Base-by-base conservation (phyloP, 1,140 invertebrate genomes). In the Chrysomallon squamiferum region DNA sequence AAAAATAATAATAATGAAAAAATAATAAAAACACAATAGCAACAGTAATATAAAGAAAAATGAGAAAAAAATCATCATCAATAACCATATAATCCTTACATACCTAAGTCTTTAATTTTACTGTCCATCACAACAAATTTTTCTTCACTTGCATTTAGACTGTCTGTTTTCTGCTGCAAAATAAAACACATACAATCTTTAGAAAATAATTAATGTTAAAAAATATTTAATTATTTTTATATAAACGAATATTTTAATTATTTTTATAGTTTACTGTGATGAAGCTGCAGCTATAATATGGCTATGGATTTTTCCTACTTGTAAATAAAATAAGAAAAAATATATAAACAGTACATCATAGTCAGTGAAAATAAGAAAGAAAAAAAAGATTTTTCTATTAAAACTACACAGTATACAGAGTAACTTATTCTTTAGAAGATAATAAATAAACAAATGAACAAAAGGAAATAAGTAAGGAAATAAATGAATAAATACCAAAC, bases 111-210 rank as follows among this genome's bases (percentile, higher is more conserved):
- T 63, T 72, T 75, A 25, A 80, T 75, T 15, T 72, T 70, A 58
- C 77, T 74, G 18, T 79, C 74, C 70, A 80, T 69, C 58, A 76
- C 77, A 27, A 67, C 69, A 71, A 80, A 69, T 52, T 80, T 76
- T 45, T 77, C 71, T 62, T 76, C 77, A 68, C 72, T 76, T 20
- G 63, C 54, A 35, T 76, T 73, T 27, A 77, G 68, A 22, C 75
- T 65, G 38, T 80, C 74, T 20, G 74, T 70, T 41, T 82, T 75
- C 66, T 68, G 78, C 80, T 82, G 65, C 15, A 73, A 70, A 62
- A 45, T 20, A 18, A 20, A 45, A n/a, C n/a, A n/a, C n/a, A n/a
- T n/a, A n/a, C n/a, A n/a, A n/a, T n/a, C n/a, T n/a, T n/a, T n/a
- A n/a, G n/a, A n/a, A n/a, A n/a, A n/a, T n/a, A n/a, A n/a, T n/a